Conservation (phyloP, 2,888 invertebrate genomes). For the Arrhopalites spinosus region DNA sequence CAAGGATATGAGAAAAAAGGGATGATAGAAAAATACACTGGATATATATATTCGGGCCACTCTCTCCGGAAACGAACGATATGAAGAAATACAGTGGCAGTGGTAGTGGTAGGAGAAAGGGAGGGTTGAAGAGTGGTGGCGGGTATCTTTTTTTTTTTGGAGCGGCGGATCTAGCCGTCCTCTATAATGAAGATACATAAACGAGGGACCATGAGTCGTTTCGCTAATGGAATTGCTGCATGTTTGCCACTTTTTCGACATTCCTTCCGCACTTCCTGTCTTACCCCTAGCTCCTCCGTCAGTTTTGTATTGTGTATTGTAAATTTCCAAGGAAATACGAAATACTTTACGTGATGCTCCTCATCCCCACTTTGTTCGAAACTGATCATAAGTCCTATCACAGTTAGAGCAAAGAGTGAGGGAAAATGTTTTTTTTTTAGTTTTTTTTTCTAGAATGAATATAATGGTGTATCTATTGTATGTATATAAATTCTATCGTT, state of each 20-base stretch:
- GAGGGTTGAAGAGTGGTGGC: background rate
- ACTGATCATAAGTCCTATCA: constrained; percentile 8
- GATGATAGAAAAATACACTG: constrained; percentile 23
- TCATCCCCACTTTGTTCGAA: background rate
- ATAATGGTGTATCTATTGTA: background rate
- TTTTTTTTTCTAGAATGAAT: too few relatives aligned
- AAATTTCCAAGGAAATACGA: background rate
- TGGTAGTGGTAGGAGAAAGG: background rate
- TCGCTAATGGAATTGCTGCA: constrained; percentile 47
- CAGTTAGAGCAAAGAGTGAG: background rate
- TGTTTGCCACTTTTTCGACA: constrained; percentile 42
- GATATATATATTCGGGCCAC: constrained; percentile 28
- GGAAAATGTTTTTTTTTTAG: too few relatives aligned
- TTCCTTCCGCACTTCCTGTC: constrained; percentile 39
- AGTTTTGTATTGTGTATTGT: constrained; percentile 9
- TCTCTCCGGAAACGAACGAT: constrained; percentile 48
- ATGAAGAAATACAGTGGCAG: constrained; percentile 37
- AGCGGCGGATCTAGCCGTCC: constrained; percentile 16
- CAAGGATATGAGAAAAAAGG: background rate
- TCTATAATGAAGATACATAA: constrained; percentile 34
- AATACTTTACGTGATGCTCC: background rate
- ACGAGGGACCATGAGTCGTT: constrained; percentile 21
- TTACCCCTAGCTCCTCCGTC: constrained; percentile 4
- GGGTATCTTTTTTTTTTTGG: background rate
- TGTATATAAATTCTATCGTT: background rate